phyloP scores from a whole-genome alignment of 2,888 invertebrate genomes.

The Brachyptera putata region DNA sequence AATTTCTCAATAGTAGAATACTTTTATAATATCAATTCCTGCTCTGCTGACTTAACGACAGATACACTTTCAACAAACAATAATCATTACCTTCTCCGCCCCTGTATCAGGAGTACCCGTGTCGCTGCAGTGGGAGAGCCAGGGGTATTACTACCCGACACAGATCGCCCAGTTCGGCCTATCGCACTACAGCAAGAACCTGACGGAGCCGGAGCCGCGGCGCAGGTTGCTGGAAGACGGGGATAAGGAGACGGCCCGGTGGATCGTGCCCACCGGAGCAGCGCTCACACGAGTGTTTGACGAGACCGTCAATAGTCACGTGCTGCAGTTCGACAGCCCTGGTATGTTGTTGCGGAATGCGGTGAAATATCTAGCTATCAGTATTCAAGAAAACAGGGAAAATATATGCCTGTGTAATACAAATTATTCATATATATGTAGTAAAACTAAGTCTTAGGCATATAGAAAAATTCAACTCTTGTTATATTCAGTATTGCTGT shows the following conservation, averaged over 20 bases:
- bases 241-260: slow-evolving; percentile 61
- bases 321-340: slow-evolving; percentile 69
- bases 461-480: too few relatives aligned
- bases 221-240: slow-evolving; percentile 71
- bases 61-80: too few relatives aligned
- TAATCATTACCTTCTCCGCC: too few relatives aligned
- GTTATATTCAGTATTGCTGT: too few relatives aligned
- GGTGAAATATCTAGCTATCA: too few relatives aligned
- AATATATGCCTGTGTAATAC: too few relatives aligned
- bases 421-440: too few relatives aligned
- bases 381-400: too few relatives aligned
- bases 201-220: slow-evolving; percentile 79
- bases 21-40: too few relatives aligned
- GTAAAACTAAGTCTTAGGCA: too few relatives aligned
- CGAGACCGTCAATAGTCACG: slow-evolving; percentile 53
- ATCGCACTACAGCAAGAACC: slow-evolving; percentile 93
- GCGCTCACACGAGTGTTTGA: slow-evolving; percentile 60
- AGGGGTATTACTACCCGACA: slow-evolving; percentile 95
- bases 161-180: slow-evolving; percentile 98
- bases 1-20: too few relatives aligned
- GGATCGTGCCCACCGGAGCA: slow-evolving; percentile 70
- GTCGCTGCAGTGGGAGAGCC: slow-evolving; percentile 94
- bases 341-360: slow-evolving; percentile 34
- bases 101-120: slow-evolving; percentile 81
- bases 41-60: too few relatives aligned